Evolutionary conservation across 2,888 invertebrate species (phyloP).

Genomic region (Blomia tropicalis): DNA sequence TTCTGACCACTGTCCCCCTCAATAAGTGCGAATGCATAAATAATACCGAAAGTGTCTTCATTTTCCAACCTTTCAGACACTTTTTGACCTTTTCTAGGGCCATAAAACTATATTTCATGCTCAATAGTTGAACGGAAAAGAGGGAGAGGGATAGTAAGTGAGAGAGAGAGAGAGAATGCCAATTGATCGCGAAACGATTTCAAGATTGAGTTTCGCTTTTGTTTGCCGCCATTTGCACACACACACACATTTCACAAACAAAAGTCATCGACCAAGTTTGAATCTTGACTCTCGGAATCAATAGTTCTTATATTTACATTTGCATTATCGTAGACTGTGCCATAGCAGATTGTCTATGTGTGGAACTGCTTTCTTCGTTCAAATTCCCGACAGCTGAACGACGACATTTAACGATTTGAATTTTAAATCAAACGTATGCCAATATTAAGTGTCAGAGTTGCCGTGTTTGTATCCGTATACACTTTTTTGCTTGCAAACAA

Average conservation of each 20-base stretch:
- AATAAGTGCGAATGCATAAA: too few species aligned
- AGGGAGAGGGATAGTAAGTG: too few species aligned
- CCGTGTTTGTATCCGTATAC: too few species aligned
- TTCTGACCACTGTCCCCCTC: background rate
- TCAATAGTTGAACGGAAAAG: background rate
- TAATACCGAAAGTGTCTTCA: slow-evolving; percentile 1
- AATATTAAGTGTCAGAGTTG: too few species aligned
- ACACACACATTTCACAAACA: background rate
- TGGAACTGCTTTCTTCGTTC: too few species aligned
- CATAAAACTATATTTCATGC: slow-evolving; percentile 13
- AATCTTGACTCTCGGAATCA: background rate
- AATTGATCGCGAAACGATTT: background rate
- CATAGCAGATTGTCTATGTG: too few species aligned
- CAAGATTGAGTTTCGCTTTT: slow-evolving; percentile 2
- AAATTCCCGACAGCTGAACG: too few species aligned
- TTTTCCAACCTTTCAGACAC: background rate
- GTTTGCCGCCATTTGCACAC: too few species aligned
- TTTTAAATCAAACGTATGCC: too few species aligned
- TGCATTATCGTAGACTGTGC: background rate
- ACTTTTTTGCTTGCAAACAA: too few species aligned
- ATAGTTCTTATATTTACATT: background rate
- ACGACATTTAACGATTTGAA: too few species aligned
- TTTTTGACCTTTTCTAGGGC: slow-evolving; percentile 5
- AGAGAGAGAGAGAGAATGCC: too few species aligned
- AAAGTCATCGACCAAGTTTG: background rate